These are phyloP conservation scores for Takifugu flavidus DNA, from an alignment of 2,113 vertebrate genomes.

Conservation along the genomic window DNA sequence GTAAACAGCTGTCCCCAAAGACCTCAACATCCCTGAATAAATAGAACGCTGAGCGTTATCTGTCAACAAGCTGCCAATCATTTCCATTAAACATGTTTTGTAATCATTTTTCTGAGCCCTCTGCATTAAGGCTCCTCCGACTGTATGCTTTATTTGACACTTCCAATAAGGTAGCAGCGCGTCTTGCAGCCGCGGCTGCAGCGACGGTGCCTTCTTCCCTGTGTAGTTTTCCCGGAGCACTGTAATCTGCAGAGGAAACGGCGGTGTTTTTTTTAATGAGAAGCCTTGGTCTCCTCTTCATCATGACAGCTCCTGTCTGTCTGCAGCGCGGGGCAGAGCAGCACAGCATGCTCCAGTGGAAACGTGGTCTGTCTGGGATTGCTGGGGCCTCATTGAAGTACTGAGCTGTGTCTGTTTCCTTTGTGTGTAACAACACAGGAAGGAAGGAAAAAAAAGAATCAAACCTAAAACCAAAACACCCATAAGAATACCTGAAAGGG, in stretches of 20 bases:
- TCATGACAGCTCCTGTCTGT: constrained; percentile 55
- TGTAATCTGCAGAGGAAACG: constrained; percentile 59
- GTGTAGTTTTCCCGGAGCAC: constrained; percentile 48
- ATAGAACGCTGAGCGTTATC: constrained; percentile 37
- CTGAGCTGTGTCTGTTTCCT: constrained; percentile 64
- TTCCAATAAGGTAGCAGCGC: constrained; percentile 60
- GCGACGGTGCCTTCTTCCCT: constrained; percentile 40
- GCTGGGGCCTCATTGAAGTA: constrained; percentile 70
- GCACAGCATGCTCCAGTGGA: constrained; percentile 44
- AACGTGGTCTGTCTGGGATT: constrained; percentile 66
- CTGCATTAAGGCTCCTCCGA: constrained; percentile 47
- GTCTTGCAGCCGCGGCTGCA: constrained; percentile 42
- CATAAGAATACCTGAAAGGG: constrained; percentile 78
- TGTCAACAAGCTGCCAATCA: constrained; percentile 65
- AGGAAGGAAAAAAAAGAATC: constrained; percentile 33
- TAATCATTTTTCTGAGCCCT: constrained; percentile 32
- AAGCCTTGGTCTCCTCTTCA: constrained; percentile 53
- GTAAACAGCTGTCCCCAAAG: constrained; percentile 23
- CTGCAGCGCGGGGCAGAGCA: constrained; percentile 38
- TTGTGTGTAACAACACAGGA: constrained; percentile 69
- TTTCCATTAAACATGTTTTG: constrained; percentile 59
- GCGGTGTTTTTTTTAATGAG: constrained; percentile 66
- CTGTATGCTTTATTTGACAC: constrained; percentile 72
- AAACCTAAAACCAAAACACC: constrained; percentile 76
- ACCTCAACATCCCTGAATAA: constrained; percentile 21